Conservation (phyloP, 2,888 invertebrate genomes). For the Drosophila mercatorum region DNA sequence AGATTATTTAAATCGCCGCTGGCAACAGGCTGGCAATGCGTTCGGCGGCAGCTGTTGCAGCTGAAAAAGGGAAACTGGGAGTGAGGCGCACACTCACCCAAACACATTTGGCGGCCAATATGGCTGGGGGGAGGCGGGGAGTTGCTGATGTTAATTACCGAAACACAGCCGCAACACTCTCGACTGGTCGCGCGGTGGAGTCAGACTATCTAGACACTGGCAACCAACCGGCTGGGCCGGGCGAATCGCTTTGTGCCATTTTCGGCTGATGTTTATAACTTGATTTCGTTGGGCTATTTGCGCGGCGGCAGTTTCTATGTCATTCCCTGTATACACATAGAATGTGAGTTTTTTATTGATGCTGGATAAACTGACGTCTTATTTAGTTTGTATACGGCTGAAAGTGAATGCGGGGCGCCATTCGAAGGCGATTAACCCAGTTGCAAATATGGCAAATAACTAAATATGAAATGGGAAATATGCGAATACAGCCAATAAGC, state of each 20-base stretch:
- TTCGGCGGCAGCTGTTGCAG: conserved; percentile 48
- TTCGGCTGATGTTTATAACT: conserved; percentile 55
- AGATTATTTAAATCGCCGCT: conserved; percentile 65
- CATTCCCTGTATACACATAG: conserved; percentile 8
- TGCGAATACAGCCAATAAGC: no score
- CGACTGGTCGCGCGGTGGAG: conserved; percentile 6
- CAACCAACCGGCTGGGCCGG: conserved; percentile 10
- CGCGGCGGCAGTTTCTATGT: conserved; percentile 15
- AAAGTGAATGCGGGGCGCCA: conserved; percentile 25
- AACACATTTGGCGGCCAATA: conserved; percentile 8
- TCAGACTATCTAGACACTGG: conserved; percentile 9
- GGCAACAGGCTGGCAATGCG: conserved; percentile 40
- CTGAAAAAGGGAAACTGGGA: conserved; percentile 13
- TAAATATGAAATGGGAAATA: neutral
- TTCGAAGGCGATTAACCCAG: conserved; percentile 39
- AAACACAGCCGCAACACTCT: conserved; percentile 36
- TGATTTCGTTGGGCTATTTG: conserved; percentile 35
- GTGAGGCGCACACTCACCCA: neutral
- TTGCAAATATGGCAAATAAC: conserved; percentile 2
- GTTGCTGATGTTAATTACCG: conserved; percentile 53
- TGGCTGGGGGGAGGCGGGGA: conserved; percentile 14
- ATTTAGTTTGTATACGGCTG: conserved; percentile 35
- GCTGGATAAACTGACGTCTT: conserved; percentile 32
- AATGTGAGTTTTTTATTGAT: conserved; percentile 9
- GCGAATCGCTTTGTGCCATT: conserved; percentile 40